Conservation (phyloP, 2,113 vertebrate species). For the Carettochelys insculpta region DNA sequence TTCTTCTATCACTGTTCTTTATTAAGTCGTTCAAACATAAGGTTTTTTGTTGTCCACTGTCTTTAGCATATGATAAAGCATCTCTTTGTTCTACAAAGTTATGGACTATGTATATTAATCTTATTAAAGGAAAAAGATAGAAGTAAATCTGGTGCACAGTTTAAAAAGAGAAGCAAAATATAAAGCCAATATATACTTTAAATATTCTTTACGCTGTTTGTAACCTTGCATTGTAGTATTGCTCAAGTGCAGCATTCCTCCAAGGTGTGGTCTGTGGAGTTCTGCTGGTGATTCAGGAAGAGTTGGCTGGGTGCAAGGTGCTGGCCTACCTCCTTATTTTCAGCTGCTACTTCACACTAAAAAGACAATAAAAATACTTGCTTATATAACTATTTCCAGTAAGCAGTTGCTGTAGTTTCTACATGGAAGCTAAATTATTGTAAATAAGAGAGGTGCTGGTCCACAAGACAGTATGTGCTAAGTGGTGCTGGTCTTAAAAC, state of each 20-base stretch:
- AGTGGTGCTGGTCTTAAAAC: background rate
- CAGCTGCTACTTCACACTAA: background rate
- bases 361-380: background rate
- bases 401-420: background rate
- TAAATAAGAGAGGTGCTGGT: background rate
- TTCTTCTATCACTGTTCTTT: background rate
- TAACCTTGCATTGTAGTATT: background rate
- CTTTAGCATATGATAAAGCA: background rate
- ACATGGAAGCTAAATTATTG: fast-evolving
- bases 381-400: background rate
- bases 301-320: background rate
- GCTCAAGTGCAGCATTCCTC: background rate
- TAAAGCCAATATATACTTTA: background rate
- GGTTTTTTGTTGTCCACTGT: background rate
- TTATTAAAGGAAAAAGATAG: background rate
- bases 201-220: no score
- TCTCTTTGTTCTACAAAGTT: background rate
- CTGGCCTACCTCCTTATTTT: fast-evolving
- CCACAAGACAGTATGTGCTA: background rate
- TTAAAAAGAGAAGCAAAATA: background rate
- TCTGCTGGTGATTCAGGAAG: background rate
- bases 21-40: background rate
- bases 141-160: background rate
- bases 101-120: background rate
- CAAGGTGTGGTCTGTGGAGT: background rate